Evolutionary conservation across 2,888 invertebrate species (phyloP).

Genomic region (Tenthredo amoena): DNA sequence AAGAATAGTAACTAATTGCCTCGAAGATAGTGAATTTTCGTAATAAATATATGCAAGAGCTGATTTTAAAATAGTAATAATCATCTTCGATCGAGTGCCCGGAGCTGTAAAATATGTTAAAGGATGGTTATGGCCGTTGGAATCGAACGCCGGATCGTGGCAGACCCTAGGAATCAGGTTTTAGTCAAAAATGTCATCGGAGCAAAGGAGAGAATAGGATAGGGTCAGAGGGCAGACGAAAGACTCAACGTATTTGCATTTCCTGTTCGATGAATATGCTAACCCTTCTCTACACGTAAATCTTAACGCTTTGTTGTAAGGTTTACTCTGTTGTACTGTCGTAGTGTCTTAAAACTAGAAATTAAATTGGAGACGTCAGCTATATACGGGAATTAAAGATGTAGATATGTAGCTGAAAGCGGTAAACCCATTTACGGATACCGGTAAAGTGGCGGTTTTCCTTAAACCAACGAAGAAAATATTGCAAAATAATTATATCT

Average conservation of each 20-base stretch:
- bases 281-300: background rate
- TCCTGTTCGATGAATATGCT: constrained; percentile 69
- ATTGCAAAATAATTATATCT: constrained; percentile 4
- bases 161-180: constrained; percentile 25
- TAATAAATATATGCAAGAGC: background rate
- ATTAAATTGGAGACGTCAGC: background rate
- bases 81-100: background rate
- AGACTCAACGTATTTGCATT: constrained; percentile 69
- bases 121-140: constrained; percentile 16
- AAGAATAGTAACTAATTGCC: background rate
- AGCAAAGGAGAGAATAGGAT: constrained; percentile 52
- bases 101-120: background rate
- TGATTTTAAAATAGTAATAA: background rate
- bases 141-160: background rate
- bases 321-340: background rate
- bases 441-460: background rate
- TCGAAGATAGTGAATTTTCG: background rate
- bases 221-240: constrained; percentile 65
- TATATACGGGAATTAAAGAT: no score
- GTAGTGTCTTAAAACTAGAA: background rate
- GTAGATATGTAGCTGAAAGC: background rate
- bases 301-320: background rate
- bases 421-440: background rate
- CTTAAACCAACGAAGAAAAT: background rate
- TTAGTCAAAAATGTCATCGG: constrained; percentile 25